These are phyloP conservation scores for Columba janthina DNA, from an alignment of 2,113 vertebrate genomes.

Conservation along the genomic window DNA sequence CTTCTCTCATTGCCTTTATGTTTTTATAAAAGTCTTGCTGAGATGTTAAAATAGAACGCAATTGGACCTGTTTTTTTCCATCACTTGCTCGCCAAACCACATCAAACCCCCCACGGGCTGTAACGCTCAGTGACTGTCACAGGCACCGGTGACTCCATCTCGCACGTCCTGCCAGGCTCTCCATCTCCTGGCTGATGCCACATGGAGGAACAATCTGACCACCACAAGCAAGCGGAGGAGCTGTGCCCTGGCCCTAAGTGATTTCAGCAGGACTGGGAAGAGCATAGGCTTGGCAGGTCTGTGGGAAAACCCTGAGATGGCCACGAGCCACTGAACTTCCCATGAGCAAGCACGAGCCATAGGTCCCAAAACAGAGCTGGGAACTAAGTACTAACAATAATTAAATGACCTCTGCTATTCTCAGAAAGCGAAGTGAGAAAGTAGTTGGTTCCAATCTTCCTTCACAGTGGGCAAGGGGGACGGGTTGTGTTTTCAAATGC, in stretches of 20 bases:
- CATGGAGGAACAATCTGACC: background rate
- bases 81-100: background rate
- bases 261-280: background rate
- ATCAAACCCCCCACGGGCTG: rapidly evolving
- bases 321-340: background rate
- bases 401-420: background rate
- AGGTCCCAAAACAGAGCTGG: background rate
- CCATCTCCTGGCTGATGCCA: background rate
- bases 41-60: background rate
- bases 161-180: rapidly evolving
- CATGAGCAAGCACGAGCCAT: background rate
- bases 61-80: background rate
- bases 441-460: background rate
- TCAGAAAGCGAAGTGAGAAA: conserved; percentile 9
- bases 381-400: background rate
- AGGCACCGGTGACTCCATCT: background rate
- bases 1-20: background rate
- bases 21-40: background rate
- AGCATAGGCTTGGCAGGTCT: background rate
- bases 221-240: rapidly evolving
- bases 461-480: background rate
- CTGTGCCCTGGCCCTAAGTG: rapidly evolving
- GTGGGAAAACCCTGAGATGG: background rate
- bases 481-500: background rate
- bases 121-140: background rate